phyloP scores from a whole-genome alignment of 2,113 vertebrate genomes.

The Bombycilla garrulus region DNA sequence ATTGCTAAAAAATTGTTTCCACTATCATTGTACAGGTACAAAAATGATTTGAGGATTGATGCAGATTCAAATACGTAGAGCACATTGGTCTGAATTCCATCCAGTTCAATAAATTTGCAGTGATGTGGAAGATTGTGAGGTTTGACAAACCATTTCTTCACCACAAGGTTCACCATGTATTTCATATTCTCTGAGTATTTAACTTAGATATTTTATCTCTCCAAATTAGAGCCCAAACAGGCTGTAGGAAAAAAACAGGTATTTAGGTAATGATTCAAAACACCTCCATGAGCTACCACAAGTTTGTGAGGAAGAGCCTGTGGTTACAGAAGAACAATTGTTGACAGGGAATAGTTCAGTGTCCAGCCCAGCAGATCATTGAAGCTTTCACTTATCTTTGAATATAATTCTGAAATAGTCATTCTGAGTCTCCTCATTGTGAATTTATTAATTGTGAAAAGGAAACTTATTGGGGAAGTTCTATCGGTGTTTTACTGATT shows the following conservation, averaged over 20 bases:
- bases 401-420: background rate
- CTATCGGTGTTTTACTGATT: background rate
- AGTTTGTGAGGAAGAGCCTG: background rate
- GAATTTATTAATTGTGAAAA: conserved; percentile 10
- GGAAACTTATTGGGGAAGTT: background rate
- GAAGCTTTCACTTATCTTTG: background rate
- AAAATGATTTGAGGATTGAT: background rate
- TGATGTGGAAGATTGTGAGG: rapidly evolving
- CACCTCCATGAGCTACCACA: background rate
- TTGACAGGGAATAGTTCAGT: background rate
- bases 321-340: background rate
- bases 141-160: background rate
- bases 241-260: background rate
- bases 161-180: background rate
- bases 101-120: background rate
- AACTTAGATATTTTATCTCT: background rate
- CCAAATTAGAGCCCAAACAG: background rate
- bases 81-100: background rate
- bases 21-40: background rate
- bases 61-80: rapidly evolving
- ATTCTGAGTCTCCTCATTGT: background rate
- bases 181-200: background rate
- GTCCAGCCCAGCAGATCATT: background rate
- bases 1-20: background rate
- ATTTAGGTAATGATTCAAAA: background rate